Conservation (phyloP, 2,888 invertebrate genomes). For the Mesorhabditis sp. region DNA sequence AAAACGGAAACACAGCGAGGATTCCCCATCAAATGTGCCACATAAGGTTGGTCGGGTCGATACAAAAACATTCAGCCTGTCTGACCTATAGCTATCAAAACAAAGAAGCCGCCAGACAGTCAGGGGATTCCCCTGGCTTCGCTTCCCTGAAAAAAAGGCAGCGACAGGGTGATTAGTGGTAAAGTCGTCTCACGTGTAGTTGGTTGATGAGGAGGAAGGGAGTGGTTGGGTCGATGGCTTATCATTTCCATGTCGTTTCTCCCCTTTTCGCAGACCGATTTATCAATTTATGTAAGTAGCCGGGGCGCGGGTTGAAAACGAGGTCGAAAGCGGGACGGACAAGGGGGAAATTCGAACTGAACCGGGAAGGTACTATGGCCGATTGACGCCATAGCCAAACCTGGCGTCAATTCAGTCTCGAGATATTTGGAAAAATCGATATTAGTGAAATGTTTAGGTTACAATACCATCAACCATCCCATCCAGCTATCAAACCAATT, state of each 20-base stretch:
- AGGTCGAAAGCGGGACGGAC: neutral
- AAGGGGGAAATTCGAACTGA: neutral
- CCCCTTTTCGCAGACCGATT: too few relatives aligned
- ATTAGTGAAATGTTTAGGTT: too few relatives aligned
- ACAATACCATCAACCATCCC: too few relatives aligned
- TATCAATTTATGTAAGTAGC: too few relatives aligned
- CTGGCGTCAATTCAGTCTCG: too few relatives aligned
- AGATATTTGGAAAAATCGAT: too few relatives aligned
- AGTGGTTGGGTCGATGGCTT: neutral
- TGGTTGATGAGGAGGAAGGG: neutral
- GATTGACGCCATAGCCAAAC: too few relatives aligned
- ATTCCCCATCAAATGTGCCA: neutral
- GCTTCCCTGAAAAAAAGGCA: neutral
- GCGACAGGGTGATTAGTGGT: neutral
- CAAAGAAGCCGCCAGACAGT: neutral
- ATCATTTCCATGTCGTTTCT: too few relatives aligned
- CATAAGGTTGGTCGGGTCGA: neutral
- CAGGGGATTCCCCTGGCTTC: neutral
- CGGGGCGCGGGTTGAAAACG: neutral
- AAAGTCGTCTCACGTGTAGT: too few relatives aligned
- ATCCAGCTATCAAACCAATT: too few relatives aligned
- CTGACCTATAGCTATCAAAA: neutral
- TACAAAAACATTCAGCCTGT: neutral
- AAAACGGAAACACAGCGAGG: slow-evolving; percentile 4
- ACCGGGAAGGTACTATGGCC: too few relatives aligned